Conservation (phyloP, 2,888 invertebrate genomes). For the Syrphus vitripennis region DNA sequence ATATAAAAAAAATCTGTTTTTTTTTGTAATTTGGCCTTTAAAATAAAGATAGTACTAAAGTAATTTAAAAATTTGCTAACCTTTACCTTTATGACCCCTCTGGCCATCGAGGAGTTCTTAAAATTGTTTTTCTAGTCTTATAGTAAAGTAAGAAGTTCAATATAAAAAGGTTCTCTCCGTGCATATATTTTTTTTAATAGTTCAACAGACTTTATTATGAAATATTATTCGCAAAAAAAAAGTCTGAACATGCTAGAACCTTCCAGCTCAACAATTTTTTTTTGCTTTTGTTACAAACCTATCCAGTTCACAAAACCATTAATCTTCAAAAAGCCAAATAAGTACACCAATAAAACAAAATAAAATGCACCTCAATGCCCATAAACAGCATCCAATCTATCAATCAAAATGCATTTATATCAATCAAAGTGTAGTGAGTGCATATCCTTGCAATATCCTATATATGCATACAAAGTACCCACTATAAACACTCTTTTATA, state of each 20-base stretch:
- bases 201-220: too few relatives aligned
- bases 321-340: neutral
- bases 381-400: conserved; percentile 14
- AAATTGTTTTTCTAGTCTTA: too few relatives aligned
- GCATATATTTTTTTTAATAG: neutral
- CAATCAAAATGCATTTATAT: conserved; percentile 40
- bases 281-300: neutral
- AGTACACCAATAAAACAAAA: neutral
- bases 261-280: neutral
- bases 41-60: too few relatives aligned
- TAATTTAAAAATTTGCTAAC: too few relatives aligned
- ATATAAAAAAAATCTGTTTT: too few relatives aligned
- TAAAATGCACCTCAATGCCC: neutral
- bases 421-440: conserved; percentile 16
- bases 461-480: neutral
- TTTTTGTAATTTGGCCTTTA: too few relatives aligned
- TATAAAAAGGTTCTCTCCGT: too few relatives aligned
- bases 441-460: conserved; percentile 22
- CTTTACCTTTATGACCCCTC: too few relatives aligned
- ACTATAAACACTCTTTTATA: conserved; percentile 50
- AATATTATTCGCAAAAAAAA: neutral
- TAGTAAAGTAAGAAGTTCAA: too few relatives aligned
- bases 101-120: too few relatives aligned
- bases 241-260: neutral
- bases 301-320: neutral